Evolutionary conservation across 2,888 invertebrate species (phyloP), one percentile per base, ranked within the genome.

Genomic region (Chymomyza procnemis): DNA sequence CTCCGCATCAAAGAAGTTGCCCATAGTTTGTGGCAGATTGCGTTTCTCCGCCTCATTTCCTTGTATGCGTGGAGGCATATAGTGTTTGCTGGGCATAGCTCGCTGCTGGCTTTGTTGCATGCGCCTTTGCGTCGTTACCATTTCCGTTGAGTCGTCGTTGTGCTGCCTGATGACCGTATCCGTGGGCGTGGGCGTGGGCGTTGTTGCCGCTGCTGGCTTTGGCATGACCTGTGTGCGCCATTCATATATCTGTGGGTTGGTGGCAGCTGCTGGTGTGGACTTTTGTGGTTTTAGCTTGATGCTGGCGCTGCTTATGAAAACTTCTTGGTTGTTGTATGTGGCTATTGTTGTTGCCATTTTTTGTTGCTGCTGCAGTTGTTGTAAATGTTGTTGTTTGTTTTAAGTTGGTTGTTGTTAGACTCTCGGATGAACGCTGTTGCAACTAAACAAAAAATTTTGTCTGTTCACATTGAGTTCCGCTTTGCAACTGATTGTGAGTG

Each of bases 1-100:
- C 70, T 89, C 89, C 48, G 76, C 78, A 64, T 79, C 77, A 68
- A 85, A 86, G 65, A 89, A 89, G 64, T 89, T 83, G 48, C 69
- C 55, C 48, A 89, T 59, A 6, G 79, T 76, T 50, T 81, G 80
- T 4, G 71, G 76, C 66, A 87, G 69, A 61, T 80, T 76, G 64
- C 76, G 72, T 22, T 52, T 62, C 52, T 73, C 70, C 30, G 75
- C 80, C 69, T 85, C 85, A 48, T 74, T 71, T 14, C 85, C 85
- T 46, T 60, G 67, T 22, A 85, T 78, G 58, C 64, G 71, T 6
- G 78, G 87, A n/a, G 78, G 71, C 55, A 68, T 75, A 56, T 83
- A 66, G 58, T 48, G 69, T 5, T 58, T 73, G 62, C 68, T 68
- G 26, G 4, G 26, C 57, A 69, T 66, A 64, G 34, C 12, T 12